Evolutionary conservation across 2,888 invertebrate genomes (phyloP).

Genomic region (Perizoma flavofasciatum): DNA sequence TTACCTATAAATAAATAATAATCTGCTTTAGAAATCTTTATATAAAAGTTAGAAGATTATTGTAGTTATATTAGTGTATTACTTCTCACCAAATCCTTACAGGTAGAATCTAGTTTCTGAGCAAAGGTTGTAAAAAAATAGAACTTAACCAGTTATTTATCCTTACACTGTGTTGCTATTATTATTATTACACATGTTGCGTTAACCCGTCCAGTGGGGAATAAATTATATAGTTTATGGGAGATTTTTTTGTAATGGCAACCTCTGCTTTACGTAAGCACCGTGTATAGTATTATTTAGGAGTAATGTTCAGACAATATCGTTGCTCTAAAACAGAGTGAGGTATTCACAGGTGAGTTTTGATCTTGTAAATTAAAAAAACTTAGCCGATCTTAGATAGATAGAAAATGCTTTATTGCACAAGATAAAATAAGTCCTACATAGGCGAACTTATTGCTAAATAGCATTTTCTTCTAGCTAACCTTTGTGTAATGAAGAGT

Average conservation of each 20-base stretch:
- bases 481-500: no score
- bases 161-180: slow-evolving; percentile 39
- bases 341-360: not conserved
- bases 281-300: slow-evolving; percentile 14
- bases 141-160: slow-evolving; percentile 5
- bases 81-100: no score
- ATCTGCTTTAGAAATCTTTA: no score
- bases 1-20: no score
- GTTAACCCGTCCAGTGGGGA: slow-evolving; percentile 60
- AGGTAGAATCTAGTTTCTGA: not conserved
- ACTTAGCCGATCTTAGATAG: no score
- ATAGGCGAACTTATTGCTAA: no score
- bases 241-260: slow-evolving; percentile 64
- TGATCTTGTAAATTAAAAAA: not conserved
- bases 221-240: slow-evolving; percentile 78
- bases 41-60: no score
- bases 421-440: no score
- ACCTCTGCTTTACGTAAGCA: slow-evolving; percentile 41
- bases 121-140: not conserved
- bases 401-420: no score
- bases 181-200: slow-evolving; percentile 59
- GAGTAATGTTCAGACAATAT: slow-evolving; percentile 1
- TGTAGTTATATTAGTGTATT: no score
- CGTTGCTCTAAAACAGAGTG: not conserved
- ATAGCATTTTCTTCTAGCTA: no score